These are phyloP conservation scores for Lacanobia oleracea DNA, from an alignment of 2,888 invertebrate species.

Conservation along the genomic window DNA sequence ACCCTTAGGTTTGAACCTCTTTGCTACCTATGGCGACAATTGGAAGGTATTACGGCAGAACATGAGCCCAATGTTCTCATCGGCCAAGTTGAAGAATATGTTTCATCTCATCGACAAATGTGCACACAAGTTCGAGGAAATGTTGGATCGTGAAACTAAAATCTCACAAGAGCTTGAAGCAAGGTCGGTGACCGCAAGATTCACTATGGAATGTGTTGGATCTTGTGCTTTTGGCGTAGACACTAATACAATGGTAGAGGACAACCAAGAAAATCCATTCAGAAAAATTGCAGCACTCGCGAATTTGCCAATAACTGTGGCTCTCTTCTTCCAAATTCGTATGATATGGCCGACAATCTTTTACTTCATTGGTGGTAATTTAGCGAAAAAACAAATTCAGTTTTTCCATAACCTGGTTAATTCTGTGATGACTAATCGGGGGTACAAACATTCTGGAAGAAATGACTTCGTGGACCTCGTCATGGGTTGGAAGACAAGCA, in stretches of 20 bases:
- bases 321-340: constrained; percentile 9
- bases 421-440: constrained; percentile 54
- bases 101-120: constrained; percentile 63
- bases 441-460: constrained; percentile 54
- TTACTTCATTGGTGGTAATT: constrained; percentile 27
- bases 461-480: constrained; percentile 67
- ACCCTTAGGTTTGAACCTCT: constrained; percentile 48
- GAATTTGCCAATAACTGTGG: background rate
- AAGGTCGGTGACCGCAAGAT: constrained; percentile 47
- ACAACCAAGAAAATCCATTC: constrained; percentile 34
- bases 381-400: constrained; percentile 28
- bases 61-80: constrained; percentile 64
- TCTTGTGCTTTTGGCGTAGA: constrained; percentile 50
- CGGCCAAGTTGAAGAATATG: constrained; percentile 66
- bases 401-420: constrained; percentile 57
- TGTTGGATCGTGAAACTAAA: constrained; percentile 51
- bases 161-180: constrained; percentile 43
- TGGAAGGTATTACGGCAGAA: constrained; percentile 66
- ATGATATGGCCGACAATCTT: constrained; percentile 51
- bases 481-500: constrained; percentile 57
- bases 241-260: constrained; percentile 50
- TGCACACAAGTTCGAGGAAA: constrained; percentile 45
- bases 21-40: constrained; percentile 52
- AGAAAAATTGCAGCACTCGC: constrained; percentile 3
- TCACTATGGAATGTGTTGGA: constrained; percentile 62